A percentile compares a stretch with the other conserved stretches of the same genome.
Evolutionary conservation across 2,888 invertebrate genomes (phyloP).

Genomic region (Herminia tarsipennalis): DNA sequence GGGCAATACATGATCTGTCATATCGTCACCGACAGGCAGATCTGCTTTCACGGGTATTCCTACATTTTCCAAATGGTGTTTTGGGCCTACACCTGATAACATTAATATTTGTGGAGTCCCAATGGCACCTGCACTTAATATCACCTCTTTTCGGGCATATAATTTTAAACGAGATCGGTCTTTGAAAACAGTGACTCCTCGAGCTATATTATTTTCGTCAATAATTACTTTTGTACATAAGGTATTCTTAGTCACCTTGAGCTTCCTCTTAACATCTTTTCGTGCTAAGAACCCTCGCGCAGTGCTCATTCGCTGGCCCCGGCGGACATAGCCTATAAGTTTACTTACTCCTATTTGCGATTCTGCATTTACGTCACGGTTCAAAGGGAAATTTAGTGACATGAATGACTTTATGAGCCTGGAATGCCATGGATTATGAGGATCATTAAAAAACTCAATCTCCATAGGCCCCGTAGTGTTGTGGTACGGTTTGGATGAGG

Average conservation of each 20-base stretch:
- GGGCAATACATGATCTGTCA: constrained; percentile 61
- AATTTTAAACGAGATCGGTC: constrained; percentile 22
- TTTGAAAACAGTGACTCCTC: constrained; percentile 52
- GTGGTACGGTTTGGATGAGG: constrained; percentile 56
- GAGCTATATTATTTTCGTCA: constrained; percentile 45
- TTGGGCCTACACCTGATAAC: constrained; percentile 66
- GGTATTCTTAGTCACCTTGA: too few species aligned
- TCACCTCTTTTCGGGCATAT: too few species aligned
- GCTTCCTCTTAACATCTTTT: too few species aligned
- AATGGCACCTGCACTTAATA: constrained; percentile 64
- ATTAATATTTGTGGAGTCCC: constrained; percentile 65
- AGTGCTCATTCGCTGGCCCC: too few species aligned
- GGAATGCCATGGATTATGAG: too few species aligned
- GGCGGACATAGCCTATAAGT: too few species aligned
- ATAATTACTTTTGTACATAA: constrained; percentile 61
- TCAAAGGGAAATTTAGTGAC: too few species aligned
- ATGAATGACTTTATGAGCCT: too few species aligned
- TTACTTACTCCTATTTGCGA: too few species aligned
- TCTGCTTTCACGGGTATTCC: constrained; percentile 51
- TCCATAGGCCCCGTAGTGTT: constrained; percentile 59
- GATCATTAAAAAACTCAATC: constrained; percentile 52
- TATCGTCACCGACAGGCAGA: constrained; percentile 59
- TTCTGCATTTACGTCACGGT: too few species aligned
- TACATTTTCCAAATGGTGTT: constrained; percentile 50
- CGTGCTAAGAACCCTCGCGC: too few species aligned